A percentile compares a stretch with the other conserved stretches of the same genome.
Conservation (phyloP, 23 tunicate genomes). For the Trididemnum miniatum region DNA sequence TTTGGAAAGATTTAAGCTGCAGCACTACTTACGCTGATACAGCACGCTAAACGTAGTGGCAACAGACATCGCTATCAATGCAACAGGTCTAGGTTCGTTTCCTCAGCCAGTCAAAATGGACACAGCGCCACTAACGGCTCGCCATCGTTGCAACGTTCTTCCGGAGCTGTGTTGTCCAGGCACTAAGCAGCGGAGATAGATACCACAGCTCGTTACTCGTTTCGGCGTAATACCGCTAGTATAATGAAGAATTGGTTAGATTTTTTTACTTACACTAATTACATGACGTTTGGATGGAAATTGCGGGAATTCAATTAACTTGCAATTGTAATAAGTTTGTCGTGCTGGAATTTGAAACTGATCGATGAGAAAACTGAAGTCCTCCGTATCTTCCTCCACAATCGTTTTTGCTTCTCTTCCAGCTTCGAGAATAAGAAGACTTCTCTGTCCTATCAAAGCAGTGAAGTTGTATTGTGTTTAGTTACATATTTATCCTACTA, state of each 20-base stretch:
- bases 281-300: conserved; percentile 33
- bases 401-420: not conserved
- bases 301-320: conserved; percentile 11
- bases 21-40: not conserved
- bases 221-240: too few species aligned
- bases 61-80: too few species aligned
- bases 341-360: conserved; percentile 23
- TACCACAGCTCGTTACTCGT: too few species aligned
- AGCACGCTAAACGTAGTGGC: not conserved
- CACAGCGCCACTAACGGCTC: too few species aligned
- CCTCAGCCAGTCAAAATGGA: too few species aligned
- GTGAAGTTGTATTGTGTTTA: too few species aligned
- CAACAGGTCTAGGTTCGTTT: too few species aligned
- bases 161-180: too few species aligned
- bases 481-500: too few species aligned
- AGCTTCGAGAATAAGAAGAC: conserved; percentile 19
- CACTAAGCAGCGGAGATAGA: too few species aligned
- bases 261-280: conserved; percentile 5
- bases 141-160: too few species aligned
- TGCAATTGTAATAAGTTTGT: conserved; percentile 60
- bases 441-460: not conserved
- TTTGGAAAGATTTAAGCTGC: not conserved
- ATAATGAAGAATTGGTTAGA: not conserved
- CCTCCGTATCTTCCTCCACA: not conserved
- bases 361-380: conserved; percentile 13